Evolutionary conservation across 1,140 invertebrate species (phyloP).

Genomic region (Octopus bimaculoides): DNA sequence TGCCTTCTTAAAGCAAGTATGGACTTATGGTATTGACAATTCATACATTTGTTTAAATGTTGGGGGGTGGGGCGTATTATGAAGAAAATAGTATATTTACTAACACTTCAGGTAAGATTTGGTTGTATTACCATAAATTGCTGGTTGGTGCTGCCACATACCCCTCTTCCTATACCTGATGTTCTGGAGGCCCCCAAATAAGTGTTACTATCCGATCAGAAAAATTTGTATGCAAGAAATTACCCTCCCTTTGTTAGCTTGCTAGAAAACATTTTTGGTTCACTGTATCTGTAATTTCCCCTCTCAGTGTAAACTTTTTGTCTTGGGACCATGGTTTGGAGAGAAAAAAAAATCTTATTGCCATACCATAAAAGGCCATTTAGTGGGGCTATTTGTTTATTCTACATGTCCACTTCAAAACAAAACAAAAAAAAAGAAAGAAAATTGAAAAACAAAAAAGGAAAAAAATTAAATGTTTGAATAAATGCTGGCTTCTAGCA

Average conservation of each 20-base stretch:
- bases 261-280: conserved; percentile 9
- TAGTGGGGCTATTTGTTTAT: no score
- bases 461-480: background rate
- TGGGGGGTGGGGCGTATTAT: no score
- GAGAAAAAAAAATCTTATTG: background rate
- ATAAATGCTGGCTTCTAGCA: conserved; percentile 6
- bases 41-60: background rate
- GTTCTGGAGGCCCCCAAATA: background rate
- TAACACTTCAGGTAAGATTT: background rate
- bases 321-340: conserved; percentile 15
- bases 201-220: conserved; percentile 9
- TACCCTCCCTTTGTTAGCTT: conserved; percentile 3
- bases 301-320: conserved; percentile 1
- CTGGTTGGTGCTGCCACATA: background rate
- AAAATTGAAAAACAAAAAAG: background rate
- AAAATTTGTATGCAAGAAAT: conserved; percentile 9
- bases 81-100: background rate
- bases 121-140: background rate
- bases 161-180: background rate
- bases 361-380: background rate
- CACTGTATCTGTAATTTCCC: conserved; percentile 1
- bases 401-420: no score
- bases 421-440: no score
- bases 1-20: conserved; percentile 9
- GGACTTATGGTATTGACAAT: conserved; percentile 5